Percentiles rank a stretch among this genome's conserved stretches.
Conservation (phyloP, 2,888 invertebrate genomes). For the Lydus trimaculatus region DNA sequence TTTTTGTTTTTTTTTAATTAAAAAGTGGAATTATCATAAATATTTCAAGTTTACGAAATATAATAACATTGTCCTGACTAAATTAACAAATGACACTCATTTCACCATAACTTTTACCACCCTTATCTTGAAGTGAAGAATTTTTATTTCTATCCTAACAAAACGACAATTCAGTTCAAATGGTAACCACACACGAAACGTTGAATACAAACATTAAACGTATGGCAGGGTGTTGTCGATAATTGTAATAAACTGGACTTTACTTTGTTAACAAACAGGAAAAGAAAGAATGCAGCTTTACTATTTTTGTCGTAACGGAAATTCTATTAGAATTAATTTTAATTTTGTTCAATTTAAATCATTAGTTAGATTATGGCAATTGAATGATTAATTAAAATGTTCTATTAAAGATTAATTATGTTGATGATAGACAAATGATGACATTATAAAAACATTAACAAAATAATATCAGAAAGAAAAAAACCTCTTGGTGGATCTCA, state of each 20-base stretch:
- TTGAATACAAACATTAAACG: neutral
- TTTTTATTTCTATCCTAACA: neutral
- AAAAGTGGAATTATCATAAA: neutral
- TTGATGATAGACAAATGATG: neutral
- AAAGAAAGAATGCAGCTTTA: neutral
- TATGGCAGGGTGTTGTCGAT: neutral
- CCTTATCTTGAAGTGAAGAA: neutral
- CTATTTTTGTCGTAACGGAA: neutral
- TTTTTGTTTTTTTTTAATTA: constrained; percentile 4
- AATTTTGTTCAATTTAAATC: neutral
- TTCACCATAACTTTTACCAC: neutral
- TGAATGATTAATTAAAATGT: neutral
- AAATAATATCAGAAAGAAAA: neutral
- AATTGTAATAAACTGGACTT: neutral
- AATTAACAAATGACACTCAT: neutral
- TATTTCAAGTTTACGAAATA: neutral
- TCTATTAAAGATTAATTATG: neutral
- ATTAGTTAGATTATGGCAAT: neutral
- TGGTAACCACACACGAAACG: neutral
- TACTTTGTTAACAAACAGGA: neutral
- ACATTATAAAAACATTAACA: neutral
- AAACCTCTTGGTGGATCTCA: neutral
- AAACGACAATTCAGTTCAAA: neutral
- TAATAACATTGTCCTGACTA: neutral
- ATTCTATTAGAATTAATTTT: neutral